Conservation (phyloP, 2,888 invertebrate genomes). For the Clusia tigrina region DNA sequence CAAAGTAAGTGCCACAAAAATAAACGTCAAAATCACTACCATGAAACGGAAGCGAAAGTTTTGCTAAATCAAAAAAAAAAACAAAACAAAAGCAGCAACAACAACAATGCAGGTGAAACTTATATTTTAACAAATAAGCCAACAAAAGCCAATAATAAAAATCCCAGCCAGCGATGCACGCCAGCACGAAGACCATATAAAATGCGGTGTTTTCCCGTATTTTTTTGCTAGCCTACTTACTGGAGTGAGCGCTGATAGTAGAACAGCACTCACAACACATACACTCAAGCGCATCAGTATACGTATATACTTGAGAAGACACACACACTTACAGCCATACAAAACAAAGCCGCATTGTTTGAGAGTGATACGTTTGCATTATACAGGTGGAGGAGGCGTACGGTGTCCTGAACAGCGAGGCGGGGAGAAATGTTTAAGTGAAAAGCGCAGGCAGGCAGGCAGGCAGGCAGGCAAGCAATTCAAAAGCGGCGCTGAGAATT, state of each 20-base stretch:
- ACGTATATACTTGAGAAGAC: too few relatives aligned
- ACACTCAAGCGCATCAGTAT: too few relatives aligned
- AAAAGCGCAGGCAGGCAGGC: too few relatives aligned
- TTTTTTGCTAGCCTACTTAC: neutral
- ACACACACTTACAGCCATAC: too few relatives aligned
- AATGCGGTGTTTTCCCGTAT: too few relatives aligned
- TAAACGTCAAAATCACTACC: neutral
- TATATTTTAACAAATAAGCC: slow-evolving; percentile 15
- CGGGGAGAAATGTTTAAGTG: too few relatives aligned
- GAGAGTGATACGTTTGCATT: too few relatives aligned
- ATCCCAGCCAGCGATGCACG: slow-evolving; percentile 11
- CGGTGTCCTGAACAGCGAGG: too few relatives aligned
- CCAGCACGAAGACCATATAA: too few relatives aligned
- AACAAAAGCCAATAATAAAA: slow-evolving; percentile 12
- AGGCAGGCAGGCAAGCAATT: neutral
- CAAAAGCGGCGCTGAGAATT: neutral
- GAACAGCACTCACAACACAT: neutral
- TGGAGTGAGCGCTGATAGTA: neutral
- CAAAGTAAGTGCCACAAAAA: neutral
- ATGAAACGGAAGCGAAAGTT: neutral
- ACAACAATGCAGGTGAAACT: slow-evolving; percentile 3
- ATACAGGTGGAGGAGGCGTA: too few relatives aligned
- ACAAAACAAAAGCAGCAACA: slow-evolving; percentile 5
- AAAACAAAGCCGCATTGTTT: neutral
- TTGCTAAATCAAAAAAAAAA: slow-evolving; percentile 24